These are phyloP conservation scores for Geophilus truncorum DNA, from an alignment of 2,888 invertebrate species.

Conservation along the genomic window DNA sequence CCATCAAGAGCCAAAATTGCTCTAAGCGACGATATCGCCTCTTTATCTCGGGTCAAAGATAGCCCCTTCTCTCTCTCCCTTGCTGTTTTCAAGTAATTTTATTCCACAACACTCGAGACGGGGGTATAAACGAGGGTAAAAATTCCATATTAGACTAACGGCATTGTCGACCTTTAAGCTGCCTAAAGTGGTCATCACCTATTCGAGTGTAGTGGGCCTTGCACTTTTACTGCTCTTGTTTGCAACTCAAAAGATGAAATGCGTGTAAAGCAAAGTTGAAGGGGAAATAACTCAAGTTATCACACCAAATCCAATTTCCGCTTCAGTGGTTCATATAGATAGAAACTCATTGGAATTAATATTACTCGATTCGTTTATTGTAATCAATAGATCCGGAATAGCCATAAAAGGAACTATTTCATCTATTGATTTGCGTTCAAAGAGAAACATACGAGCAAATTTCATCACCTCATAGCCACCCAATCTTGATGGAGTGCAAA, in stretches of 20 bases:
- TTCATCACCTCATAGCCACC: background rate
- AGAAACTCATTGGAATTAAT: background rate
- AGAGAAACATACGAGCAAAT: background rate
- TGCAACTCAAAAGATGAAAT: background rate
- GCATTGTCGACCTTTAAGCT: background rate
- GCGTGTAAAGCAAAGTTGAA: background rate
- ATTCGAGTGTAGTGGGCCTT: background rate
- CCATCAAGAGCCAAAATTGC: background rate
- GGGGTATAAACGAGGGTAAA: background rate
- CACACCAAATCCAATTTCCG: background rate
- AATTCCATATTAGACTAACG: background rate
- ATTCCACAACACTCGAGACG: background rate
- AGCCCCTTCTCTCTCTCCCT: background rate
- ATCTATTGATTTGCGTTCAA: background rate
- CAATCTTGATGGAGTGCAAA: background rate
- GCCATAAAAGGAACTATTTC: background rate
- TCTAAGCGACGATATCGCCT: background rate
- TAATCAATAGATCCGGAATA: background rate
- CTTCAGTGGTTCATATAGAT: background rate
- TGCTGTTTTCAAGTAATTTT: background rate
- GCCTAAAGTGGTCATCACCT: background rate
- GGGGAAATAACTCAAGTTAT: background rate
- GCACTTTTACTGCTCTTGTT: constrained; percentile 16
- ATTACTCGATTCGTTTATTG: background rate
- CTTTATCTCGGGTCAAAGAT: constrained; percentile 11